Evolutionary conservation across 2,113 vertebrate species (phyloP).

Genomic region (Alethe diademata): DNA sequence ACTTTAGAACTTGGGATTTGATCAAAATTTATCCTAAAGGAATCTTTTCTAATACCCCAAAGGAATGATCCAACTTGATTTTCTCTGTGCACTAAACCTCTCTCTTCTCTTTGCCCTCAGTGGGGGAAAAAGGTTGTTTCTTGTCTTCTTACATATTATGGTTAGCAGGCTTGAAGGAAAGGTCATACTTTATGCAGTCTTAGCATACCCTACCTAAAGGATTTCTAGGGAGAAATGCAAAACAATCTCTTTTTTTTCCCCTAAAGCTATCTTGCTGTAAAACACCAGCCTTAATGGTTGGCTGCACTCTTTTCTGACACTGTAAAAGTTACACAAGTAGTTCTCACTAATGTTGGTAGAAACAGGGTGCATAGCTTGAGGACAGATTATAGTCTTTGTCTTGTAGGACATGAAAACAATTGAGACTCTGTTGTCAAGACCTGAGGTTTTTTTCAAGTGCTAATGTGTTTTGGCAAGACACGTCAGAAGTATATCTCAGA

Average conservation of each 20-base stretch:
- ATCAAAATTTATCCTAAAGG: background rate
- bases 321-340: background rate
- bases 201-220: background rate
- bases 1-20: background rate
- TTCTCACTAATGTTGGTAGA: background rate
- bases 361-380: constrained; percentile 16
- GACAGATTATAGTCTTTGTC: constrained; percentile 35
- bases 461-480: background rate
- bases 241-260: background rate
- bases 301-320: background rate
- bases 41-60: background rate
- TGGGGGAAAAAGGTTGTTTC: background rate
- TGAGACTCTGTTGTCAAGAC: constrained; percentile 42
- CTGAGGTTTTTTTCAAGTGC: background rate
- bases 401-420: constrained; percentile 37
- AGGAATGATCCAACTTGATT: background rate
- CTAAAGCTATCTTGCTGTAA: background rate
- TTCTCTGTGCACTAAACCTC: background rate
- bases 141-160: background rate
- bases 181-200: background rate
- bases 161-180: background rate
- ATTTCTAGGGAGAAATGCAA: background rate
- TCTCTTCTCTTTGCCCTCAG: background rate
- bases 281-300: background rate
- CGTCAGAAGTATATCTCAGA: background rate